phyloP scores from a whole-genome alignment of 2,797 vertebrate genomes.

The Ctenopoma kingsleyae region DNA sequence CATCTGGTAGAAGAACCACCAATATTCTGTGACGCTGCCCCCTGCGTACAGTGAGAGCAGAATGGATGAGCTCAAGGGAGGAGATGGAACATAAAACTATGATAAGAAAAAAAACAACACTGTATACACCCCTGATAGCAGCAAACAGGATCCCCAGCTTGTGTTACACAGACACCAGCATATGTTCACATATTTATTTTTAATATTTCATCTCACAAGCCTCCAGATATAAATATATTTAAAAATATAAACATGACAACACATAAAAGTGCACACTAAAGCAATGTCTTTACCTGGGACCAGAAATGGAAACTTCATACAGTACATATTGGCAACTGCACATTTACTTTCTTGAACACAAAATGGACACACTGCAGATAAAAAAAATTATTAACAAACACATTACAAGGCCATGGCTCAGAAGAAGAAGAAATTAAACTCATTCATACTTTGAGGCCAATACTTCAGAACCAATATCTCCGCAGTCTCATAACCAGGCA shows the following conservation, averaged over 20 bases:
- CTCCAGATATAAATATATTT: conserved; percentile 76
- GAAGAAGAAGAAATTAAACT: conserved; percentile 66
- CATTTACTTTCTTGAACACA: conserved; percentile 56
- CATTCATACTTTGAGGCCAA: conserved; percentile 53
- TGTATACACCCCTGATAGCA: background rate
- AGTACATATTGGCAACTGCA: conserved; percentile 57
- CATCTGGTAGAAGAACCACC: conserved; percentile 18
- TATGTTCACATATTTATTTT: conserved; percentile 59
- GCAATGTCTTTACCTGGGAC: conserved; percentile 61
- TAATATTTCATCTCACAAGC: conserved; percentile 65
- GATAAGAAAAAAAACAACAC: conserved; percentile 48
- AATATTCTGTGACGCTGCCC: conserved; percentile 43
- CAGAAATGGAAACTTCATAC: conserved; percentile 47
- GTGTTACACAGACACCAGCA: conserved; percentile 41
- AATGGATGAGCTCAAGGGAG: conserved; percentile 52
- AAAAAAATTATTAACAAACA: conserved; percentile 47
- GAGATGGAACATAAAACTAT: conserved; percentile 58
- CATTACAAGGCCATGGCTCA: conserved; percentile 62
- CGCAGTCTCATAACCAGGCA: conserved; percentile 75
- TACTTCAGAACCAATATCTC: conserved; percentile 54
- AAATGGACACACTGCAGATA: conserved; percentile 44
- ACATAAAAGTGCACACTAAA: conserved; percentile 74
- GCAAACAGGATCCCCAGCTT: conserved; percentile 8
- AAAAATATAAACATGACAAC: conserved; percentile 75
- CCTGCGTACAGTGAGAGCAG: conserved; percentile 57